These are phyloP conservation scores for Machimus atricapillus DNA, from an alignment of 2,888 invertebrate species.

Conservation along the genomic window DNA sequence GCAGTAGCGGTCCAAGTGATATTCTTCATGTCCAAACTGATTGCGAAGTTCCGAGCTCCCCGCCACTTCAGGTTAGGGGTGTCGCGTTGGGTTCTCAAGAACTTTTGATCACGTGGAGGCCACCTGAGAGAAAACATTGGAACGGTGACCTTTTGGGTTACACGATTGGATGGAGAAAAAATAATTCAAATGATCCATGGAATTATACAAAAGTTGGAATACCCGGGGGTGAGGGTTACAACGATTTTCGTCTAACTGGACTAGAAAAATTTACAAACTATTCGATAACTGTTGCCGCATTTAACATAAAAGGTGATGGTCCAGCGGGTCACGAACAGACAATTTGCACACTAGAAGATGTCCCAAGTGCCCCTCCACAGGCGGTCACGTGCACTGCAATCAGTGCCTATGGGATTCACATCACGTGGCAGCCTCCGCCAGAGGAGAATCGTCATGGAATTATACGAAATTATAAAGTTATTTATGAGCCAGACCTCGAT, in stretches of 20 bases:
- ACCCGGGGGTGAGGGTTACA: constrained; percentile 64
- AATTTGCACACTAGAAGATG: constrained; percentile 62
- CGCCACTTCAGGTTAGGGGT: constrained; percentile 72
- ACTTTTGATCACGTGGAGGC: constrained; percentile 77
- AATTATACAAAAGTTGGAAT: constrained; percentile 60
- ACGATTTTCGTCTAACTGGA: constrained; percentile 70
- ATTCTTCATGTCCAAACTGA: constrained; percentile 66
- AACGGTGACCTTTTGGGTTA: constrained; percentile 80
- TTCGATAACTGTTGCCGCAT: constrained; percentile 78
- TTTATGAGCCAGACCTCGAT: constrained; percentile 67
- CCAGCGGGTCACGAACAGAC: constrained; percentile 73
- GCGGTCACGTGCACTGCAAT: constrained; percentile 72
- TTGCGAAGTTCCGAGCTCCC: constrained; percentile 73
- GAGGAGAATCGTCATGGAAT: constrained; percentile 71
- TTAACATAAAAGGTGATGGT: constrained; percentile 81
- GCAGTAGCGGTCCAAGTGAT: constrained; percentile 68
- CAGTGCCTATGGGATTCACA: constrained; percentile 75
- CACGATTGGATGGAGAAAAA: constrained; percentile 67
- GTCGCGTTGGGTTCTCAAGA: constrained; percentile 75
- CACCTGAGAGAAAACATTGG: constrained; percentile 75
- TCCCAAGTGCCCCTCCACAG: constrained; percentile 74
- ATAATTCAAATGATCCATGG: constrained; percentile 58
- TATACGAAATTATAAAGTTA: constrained; percentile 79
- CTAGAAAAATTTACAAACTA: constrained; percentile 81
- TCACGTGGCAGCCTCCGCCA: constrained; percentile 75